Base-by-base conservation (phyloP, 2,113 vertebrate genomes). In the Chloebia gouldiae region DNA sequence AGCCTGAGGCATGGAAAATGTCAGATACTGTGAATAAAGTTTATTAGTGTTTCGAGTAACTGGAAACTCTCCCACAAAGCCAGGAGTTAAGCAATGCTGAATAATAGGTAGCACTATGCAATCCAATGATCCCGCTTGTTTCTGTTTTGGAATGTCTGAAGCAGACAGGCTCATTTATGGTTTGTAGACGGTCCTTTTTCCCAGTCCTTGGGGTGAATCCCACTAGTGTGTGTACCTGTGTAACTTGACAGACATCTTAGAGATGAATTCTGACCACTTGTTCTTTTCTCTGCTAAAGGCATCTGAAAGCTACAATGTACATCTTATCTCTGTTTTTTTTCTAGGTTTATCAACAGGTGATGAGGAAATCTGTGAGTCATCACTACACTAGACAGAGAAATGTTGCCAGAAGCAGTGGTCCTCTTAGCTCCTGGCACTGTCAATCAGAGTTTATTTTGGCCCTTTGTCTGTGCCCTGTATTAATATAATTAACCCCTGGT, bases 1-100 rank as follows among this genome's bases (percentile, higher is more conserved):
- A 95, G 72, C 76, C 65, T 51, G 82, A 90, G 77, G 61, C 59
- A 95, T 61, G 78, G 86, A 89, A 95, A 95, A 97, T 87, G 22
- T 92, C 86, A 95, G 45, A 72, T 57, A 71, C 77, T 44, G 31
- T 89, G 53, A 64, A 44, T 81, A 84, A 94, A 94, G 64, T 88
- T 93, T 86, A 75, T 78, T 90, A 91, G 81, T n/a, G 30, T 89
- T 93, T 77, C 60, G 73, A 91, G 61, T 64, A 89, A 92, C 91
- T 87, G 53, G 73, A 89, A 93, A 86, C 81, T 66, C 68, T 91
- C 59, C 59, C 85, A 76, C 53, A 91, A 76, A 79, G 65, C 77
- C 78, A 81, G 69, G 65, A 83, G 31, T 69, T 93, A 84, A 89
- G 66, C 49, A 91, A 69, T 5, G 3, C 14, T 81, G 73, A 91